Conservation (phyloP, 2,888 invertebrate genomes). For the Apodemia mormo region DNA sequence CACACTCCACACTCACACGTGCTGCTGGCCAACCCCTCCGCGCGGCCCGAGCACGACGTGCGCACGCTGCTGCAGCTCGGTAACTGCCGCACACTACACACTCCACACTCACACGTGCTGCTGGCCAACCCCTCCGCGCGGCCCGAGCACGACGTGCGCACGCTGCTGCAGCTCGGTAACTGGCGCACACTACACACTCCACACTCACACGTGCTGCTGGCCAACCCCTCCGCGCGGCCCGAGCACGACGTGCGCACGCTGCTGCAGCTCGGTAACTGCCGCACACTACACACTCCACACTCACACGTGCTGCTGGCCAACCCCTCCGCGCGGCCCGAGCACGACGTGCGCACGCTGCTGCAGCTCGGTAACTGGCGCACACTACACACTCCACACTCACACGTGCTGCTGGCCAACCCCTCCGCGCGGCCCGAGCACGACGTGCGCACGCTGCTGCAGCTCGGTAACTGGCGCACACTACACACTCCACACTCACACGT, state of each 20-base stretch:
- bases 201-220: constrained; percentile 43
- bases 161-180: constrained; percentile 86
- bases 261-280: constrained; percentile 83
- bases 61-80: constrained; percentile 88
- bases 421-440: too few relatives aligned
- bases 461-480: too few relatives aligned
- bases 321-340: constrained; percentile 87
- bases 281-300: too few relatives aligned
- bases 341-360: constrained; percentile 90
- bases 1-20: not conserved
- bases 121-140: constrained; percentile 88
- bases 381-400: too few relatives aligned
- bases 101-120: not conserved
- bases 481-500: too few relatives aligned
- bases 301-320: constrained; percentile 79
- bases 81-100: constrained; percentile 43
- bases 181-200: too few relatives aligned
- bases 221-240: constrained; percentile 89
- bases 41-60: constrained; percentile 88
- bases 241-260: constrained; percentile 90
- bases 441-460: too few relatives aligned
- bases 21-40: constrained; percentile 86
- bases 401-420: too few relatives aligned
- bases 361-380: too few relatives aligned
- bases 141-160: constrained; percentile 89